Conservation (phyloP, 1,140 invertebrate genomes). For the Batillaria attramentaria region DNA sequence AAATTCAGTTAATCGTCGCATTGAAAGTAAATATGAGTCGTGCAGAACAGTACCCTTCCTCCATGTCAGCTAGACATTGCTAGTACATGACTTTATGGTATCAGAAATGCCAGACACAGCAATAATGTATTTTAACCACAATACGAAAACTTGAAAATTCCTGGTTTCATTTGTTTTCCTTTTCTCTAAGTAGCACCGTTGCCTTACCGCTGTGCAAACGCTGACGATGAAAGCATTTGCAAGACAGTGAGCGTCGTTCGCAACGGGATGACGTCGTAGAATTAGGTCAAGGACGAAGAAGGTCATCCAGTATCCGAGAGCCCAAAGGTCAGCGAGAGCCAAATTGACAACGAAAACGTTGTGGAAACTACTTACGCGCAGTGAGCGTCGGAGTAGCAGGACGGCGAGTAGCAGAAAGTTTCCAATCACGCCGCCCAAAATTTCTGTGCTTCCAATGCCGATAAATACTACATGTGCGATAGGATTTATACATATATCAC, state of each 20-base stretch:
- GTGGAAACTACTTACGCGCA: neutral
- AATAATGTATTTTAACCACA: too few relatives aligned
- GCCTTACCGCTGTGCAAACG: too few relatives aligned
- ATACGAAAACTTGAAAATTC: too few relatives aligned
- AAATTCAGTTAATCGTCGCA: too few relatives aligned
- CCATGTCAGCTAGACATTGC: too few relatives aligned
- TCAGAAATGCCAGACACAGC: too few relatives aligned
- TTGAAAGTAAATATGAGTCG: too few relatives aligned
- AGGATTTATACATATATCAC: too few relatives aligned
- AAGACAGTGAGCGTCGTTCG: constrained; percentile 7
- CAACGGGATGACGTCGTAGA: constrained; percentile 3
- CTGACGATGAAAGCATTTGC: neutral
- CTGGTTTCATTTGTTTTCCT: too few relatives aligned
- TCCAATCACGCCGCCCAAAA: neutral
- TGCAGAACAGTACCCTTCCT: too few relatives aligned
- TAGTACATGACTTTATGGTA: too few relatives aligned
- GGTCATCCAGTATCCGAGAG: constrained; percentile 16
- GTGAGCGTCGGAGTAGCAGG: neutral
- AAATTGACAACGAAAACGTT: constrained; percentile 13
- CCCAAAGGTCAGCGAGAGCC: neutral
- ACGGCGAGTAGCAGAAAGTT: neutral
- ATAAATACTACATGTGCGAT: neutral
- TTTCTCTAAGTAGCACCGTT: too few relatives aligned
- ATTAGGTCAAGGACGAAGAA: constrained; percentile 27
- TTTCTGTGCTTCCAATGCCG: neutral